phyloP scores from a whole-genome alignment of 2,888 invertebrate species.

The Erebia aethiops region DNA sequence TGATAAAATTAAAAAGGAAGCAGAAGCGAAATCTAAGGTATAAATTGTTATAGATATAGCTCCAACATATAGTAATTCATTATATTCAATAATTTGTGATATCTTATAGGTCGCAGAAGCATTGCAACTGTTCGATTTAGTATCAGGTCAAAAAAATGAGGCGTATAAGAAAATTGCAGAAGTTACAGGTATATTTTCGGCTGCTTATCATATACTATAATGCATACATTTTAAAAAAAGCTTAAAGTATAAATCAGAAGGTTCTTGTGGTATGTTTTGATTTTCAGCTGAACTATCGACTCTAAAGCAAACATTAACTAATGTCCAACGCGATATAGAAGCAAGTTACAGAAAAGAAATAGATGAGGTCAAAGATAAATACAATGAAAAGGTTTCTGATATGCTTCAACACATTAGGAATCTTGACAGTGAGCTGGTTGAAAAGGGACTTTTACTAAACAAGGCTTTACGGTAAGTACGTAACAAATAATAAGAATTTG shows the following conservation, averaged over 20 bases:
- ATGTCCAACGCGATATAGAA: constrained; percentile 81
- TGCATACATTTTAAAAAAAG: no score
- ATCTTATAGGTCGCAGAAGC: constrained; percentile 70
- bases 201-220: no score
- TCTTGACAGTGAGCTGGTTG: constrained; percentile 81
- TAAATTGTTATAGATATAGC: background rate
- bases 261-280: constrained; percentile 7
- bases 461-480: constrained; percentile 66
- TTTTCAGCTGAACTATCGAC: constrained; percentile 80
- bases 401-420: constrained; percentile 82
- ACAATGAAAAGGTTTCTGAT: constrained; percentile 82
- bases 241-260: background rate
- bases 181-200: constrained; percentile 52
- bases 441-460: constrained; percentile 81
- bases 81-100: background rate
- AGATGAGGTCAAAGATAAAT: constrained; percentile 79
- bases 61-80: background rate
- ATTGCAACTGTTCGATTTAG: constrained; percentile 71
- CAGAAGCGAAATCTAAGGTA: constrained; percentile 75
- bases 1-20: constrained; percentile 63
- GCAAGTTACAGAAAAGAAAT: constrained; percentile 83
- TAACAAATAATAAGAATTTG: background rate
- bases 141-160: constrained; percentile 66
- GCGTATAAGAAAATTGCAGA: constrained; percentile 60
- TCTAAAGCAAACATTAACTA: constrained; percentile 77